Percentiles rank a stretch among this genome's conserved stretches.
Evolutionary conservation across 2,113 vertebrate species (phyloP).

Genomic region (Bagarius yarrelli): DNA sequence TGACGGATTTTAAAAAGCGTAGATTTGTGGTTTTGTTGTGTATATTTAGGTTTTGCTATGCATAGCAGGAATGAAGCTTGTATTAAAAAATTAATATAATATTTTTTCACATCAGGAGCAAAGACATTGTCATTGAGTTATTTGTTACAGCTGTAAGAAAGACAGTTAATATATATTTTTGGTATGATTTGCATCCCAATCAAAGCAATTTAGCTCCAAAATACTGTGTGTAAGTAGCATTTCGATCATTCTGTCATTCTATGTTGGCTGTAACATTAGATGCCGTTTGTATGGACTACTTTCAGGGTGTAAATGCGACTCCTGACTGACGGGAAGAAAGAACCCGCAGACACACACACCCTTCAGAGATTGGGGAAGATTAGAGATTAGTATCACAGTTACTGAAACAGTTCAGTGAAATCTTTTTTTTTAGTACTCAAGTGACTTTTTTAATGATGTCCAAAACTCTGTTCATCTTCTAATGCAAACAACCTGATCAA

Average conservation of each 20-base stretch:
- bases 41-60: slow-evolving; percentile 27
- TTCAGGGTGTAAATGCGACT: not conserved
- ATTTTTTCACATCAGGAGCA: not conserved
- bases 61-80: slow-evolving; percentile 9
- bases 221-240: not conserved
- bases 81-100: not conserved
- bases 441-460: not conserved
- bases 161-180: not conserved
- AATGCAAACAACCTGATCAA: not conserved
- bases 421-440: not conserved
- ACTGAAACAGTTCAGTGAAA: not conserved
- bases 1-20: not conserved
- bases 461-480: not conserved
- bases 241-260: too few relatives aligned
- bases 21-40: slow-evolving; percentile 8
- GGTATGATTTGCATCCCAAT: not conserved
- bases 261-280: not conserved
- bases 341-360: not conserved
- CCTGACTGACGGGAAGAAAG: not conserved
- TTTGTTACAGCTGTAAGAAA: not conserved
- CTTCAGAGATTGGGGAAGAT: not conserved
- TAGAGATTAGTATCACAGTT: not conserved
- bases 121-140: not conserved
- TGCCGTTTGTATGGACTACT: not conserved
- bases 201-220: not conserved